A percentile compares a stretch with the other conserved stretches of the same genome.
phyloP scores from a whole-genome alignment of 2,113 vertebrate genomes.

The Oreotrochilus melanogaster region DNA sequence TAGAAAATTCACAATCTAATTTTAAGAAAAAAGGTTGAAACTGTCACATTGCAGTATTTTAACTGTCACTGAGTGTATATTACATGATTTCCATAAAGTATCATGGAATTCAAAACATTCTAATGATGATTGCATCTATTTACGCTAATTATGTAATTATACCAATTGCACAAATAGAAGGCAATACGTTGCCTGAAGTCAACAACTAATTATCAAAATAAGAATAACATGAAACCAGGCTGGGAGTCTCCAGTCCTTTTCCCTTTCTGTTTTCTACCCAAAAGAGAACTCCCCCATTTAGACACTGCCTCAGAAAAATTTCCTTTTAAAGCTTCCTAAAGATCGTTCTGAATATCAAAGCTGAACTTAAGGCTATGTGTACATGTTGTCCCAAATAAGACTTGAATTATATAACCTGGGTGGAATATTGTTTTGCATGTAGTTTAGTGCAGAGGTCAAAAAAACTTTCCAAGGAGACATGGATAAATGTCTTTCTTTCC shows the following conservation, averaged over 20 bases:
- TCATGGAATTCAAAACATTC: slow-evolving; percentile 39
- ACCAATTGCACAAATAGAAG: slow-evolving; percentile 53
- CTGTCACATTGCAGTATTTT: background rate
- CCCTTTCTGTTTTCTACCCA: background rate
- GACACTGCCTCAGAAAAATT: background rate
- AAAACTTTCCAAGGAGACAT: background rate
- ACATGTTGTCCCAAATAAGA: background rate
- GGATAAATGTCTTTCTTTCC: background rate
- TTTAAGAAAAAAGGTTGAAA: background rate
- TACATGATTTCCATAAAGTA: slow-evolving; percentile 37
- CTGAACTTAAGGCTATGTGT: background rate
- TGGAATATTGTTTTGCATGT: background rate
- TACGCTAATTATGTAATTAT: slow-evolving; percentile 64
- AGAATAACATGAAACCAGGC: slow-evolving; percentile 31
- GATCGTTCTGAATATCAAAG: background rate
- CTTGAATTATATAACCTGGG: background rate
- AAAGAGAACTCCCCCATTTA: background rate
- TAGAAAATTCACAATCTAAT: background rate
- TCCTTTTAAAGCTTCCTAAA: background rate
- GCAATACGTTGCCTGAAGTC: background rate
- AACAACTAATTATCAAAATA: slow-evolving; percentile 44
- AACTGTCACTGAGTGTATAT: background rate
- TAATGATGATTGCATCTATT: slow-evolving; percentile 54
- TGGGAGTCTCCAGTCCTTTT: background rate
- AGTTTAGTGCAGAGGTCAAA: background rate